Base-by-base conservation (phyloP, 1,140 invertebrate genomes). In the Elysia chlorotica region DNA sequence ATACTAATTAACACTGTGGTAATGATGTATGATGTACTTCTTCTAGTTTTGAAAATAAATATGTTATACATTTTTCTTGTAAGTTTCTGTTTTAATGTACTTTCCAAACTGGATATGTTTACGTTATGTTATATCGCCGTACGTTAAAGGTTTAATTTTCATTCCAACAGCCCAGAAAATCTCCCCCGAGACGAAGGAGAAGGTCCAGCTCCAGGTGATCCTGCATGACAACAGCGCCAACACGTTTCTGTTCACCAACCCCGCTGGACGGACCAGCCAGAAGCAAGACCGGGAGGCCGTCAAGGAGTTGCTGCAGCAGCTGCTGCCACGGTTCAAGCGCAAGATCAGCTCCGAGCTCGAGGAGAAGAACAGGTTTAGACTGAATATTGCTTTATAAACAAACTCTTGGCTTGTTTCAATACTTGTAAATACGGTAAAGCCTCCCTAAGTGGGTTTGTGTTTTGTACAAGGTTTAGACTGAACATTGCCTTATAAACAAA, bases 131-230 rank as follows among this genome's bases (percentile, higher is more conserved):
- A 33, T 17, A 21, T 63, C 14, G 14, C 61, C 33, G 4, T 63
- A 36, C n/a, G n/a, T 48, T 14, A 68, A 28, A 14, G 31, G 17
- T 65, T 28, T 36, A 36, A 35, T 23, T 66, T 56, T 56, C 1
- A 56, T 71, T 65, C 69, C 71, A 65, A 66, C 87, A 98, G 96
- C 93, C 73, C 98, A 99, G 90, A 98, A 99, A 89, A 99, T 99
- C 80, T 99, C 97, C 62, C 96, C 98, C 0, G 97, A 96, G 83
- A 96, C 95, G 14, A 99, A 99, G 89, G 92, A 96, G 30, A 99
- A 99, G 90, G 95, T 99, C 67, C 98, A 99, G 87, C 89, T 99
- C n/a, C 98, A 99, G 91, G 91, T 99, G 17, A 95, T 99, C 38
- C 88, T 99, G 74, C 94, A 98, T 83, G 95, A 96, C 90, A 94